Base-by-base conservation (phyloP, 2,797 vertebrate genomes). In the Otolemur crassicaudatus region DNA sequence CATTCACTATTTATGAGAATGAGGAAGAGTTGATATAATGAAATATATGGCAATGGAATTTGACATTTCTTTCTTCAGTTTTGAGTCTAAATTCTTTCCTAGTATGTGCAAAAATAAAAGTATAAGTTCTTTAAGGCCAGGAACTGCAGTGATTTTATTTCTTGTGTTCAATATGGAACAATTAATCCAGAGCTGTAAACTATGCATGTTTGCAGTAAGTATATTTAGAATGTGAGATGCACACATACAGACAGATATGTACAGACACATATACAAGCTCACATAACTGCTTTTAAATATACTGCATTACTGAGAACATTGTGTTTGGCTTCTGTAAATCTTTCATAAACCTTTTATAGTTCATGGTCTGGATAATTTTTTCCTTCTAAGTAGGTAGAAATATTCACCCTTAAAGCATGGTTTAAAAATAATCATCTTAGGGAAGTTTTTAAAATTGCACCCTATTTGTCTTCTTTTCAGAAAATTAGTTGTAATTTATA, bases 1-100 rank as follows among this genome's bases (percentile, higher is more conserved):
- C 40, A 96, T 43, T 96, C 58, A 87, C 5, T 85, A 56, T 69
- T 95, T 93, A 58, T 83, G n/a, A 73, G 31, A 89, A 84, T 87
- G 27, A 27, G 92, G 82, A 82, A 94, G 29, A 89, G 61, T 27
- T 81, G 29, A 89, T 63, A 60, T 77, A 43, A 81, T 91, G 85
- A 94, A 94, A 94, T 79, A 67, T 23, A 56, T 20, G 7, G 17
- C 25, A 72, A 76, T 70, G 29, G 87, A 91, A 70, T 84, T n/a
- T 82, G 27, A 85, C 7, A 61, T 82, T 29, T 81, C 11, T 37
- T 87, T 87, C 56, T 79, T 85, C 60, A 88, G 19, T 80, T 96
- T 92, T 86, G 17, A 67, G 6, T 88, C 34, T 73, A 81, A 37
- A 76, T 87, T 94, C 7, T 67, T 76, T 92, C 43, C 83, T 79